Evolutionary conservation across 2,888 invertebrate species (phyloP), one percentile per base, ranked within the genome.

Genomic region (Drosophila merina): DNA sequence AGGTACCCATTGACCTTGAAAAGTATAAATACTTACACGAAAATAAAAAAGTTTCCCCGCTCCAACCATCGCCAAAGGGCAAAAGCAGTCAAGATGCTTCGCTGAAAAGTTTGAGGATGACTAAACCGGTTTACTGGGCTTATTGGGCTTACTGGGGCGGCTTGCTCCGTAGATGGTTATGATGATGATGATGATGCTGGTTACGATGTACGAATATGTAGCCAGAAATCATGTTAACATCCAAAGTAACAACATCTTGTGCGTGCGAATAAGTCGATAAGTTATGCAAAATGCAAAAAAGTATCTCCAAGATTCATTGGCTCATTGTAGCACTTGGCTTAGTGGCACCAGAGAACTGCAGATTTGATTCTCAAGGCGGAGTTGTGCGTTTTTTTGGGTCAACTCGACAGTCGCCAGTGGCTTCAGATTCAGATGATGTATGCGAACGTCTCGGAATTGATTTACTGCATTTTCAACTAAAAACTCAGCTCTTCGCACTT

Each of bases 241-340:
- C 67, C 25, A 5, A 9, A 31, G 47, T 12, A 48, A 59, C 70
- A 50, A 55, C 38, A 38, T 20, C 67, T 55, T 76, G 56, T 74
- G 82, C 81, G 86, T 84, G 82, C 86, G 74, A 86, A 77, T 66
- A 77, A 77, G 74, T 77, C 81, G 84, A 86, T 82, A 52, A 70
- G 86, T 79, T 73, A 70, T 82, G 82, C 85, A 81, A 78, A 79
- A 73, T n/a, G 20, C 20, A 33, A 20, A 28, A 2, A 49, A 49
- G 36, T n/a, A 50, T 72, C 71, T 67, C 76, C 36, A 57, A 81
- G 79, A 85, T 80, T 75, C 80, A 70, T 71, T 55, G 52, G 58
- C 47, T 49, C 51, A 58, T 70, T 54, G 70, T 55, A 20, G 20
- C 20, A 20, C 20, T 20, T 20, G 20, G 49, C 33, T 33, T 40